phyloP scores from a whole-genome alignment of 1,140 invertebrate species.

The Sarcophaga peregrina region DNA sequence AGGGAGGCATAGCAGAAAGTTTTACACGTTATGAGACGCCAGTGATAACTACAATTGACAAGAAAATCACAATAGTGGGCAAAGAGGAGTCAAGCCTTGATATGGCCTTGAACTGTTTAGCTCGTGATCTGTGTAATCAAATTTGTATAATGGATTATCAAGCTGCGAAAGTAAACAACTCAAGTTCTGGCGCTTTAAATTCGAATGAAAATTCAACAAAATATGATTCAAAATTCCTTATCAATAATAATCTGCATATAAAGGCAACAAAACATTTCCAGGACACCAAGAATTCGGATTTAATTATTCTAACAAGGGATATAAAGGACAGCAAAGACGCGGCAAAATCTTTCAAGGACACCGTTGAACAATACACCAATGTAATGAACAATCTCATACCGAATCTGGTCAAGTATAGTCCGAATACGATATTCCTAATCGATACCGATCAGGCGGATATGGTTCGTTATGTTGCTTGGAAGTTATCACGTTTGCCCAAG shows the following conservation, averaged over 20 bases:
- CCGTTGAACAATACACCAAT: not conserved
- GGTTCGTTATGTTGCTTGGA: not conserved
- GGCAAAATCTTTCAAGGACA: not conserved
- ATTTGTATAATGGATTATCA: conserved; percentile 6
- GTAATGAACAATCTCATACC: conserved; percentile 2
- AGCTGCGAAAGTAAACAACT: not conserved
- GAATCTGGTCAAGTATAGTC: not conserved
- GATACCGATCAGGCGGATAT: not conserved
- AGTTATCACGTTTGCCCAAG: not conserved
- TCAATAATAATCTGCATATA: not conserved
- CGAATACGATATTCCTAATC: conserved; percentile 2
- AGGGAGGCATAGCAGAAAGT: not conserved
- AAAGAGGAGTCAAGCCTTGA: not conserved
- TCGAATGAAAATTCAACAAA: not conserved
- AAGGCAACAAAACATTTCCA: not conserved
- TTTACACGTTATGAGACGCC: not conserved
- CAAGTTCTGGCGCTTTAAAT: not conserved
- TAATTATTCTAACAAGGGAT: not conserved
- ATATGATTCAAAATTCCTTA: too few relatives aligned
- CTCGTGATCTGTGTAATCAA: not conserved
- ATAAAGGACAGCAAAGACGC: not conserved
- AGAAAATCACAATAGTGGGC: conserved; percentile 6
- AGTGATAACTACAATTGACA: not conserved
- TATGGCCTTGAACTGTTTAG: not conserved
- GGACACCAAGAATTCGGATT: not conserved